Percentiles rank a stretch among this genome's conserved stretches.
These are phyloP conservation scores for Melitaea cinxia DNA, from an alignment of 1,140 invertebrate species.

Conservation along the genomic window DNA sequence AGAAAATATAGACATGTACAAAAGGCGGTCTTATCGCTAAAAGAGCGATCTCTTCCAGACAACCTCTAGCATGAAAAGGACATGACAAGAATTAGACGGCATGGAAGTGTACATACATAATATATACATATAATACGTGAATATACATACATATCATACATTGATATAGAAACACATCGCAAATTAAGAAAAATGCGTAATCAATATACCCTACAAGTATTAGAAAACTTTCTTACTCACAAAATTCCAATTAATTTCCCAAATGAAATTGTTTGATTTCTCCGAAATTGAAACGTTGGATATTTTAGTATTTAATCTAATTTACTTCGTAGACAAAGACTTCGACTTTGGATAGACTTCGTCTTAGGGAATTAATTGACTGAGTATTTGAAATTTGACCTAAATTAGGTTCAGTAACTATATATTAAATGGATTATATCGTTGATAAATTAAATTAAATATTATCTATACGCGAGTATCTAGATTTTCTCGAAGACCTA, in stretches of 20 bases:
- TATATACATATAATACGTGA: too few relatives aligned
- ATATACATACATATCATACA: too few relatives aligned
- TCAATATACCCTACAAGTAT: not conserved
- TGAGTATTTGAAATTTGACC: slow-evolving; percentile 48
- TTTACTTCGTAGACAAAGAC: slow-evolving; percentile 43
- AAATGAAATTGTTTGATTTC: slow-evolving; percentile 33
- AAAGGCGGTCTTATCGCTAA: too few relatives aligned
- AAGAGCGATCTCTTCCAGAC: too few relatives aligned
- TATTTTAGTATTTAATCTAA: slow-evolving; percentile 44
- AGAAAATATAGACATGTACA: too few relatives aligned
- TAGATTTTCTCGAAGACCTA: not conserved
- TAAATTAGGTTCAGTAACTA: slow-evolving; percentile 36
- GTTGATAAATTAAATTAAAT: not conserved
- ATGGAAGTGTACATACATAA: too few relatives aligned
- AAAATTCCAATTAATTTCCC: slow-evolving; percentile 24
- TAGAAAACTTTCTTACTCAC: not conserved
- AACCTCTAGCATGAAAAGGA: too few relatives aligned
- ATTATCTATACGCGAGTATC: not conserved
- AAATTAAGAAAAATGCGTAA: not conserved
- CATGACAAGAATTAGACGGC: too few relatives aligned
- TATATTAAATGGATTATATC: slow-evolving; percentile 7
- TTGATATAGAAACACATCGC: too few relatives aligned
- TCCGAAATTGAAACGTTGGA: slow-evolving; percentile 36
- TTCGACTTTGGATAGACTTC: slow-evolving; percentile 47
- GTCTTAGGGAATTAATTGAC: slow-evolving; percentile 55